Conservation (phyloP, 2,888 invertebrate genomes). For the Dromius quadrimaculatus region DNA sequence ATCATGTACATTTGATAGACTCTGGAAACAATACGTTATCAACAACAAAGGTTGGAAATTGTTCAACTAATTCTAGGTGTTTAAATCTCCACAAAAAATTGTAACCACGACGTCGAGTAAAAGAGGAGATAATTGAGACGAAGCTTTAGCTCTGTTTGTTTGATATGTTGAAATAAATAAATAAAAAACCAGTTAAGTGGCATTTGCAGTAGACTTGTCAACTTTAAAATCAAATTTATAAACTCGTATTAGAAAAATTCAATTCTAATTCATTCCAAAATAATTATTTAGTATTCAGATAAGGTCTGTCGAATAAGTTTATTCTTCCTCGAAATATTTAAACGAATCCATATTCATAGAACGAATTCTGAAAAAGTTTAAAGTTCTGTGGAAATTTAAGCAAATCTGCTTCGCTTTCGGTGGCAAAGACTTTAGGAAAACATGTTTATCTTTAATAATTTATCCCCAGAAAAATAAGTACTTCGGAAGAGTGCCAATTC, state of each 20-base stretch:
- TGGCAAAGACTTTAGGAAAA: slow-evolving; percentile 3
- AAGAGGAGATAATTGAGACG: too few relatives aligned
- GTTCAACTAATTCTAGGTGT: too few relatives aligned
- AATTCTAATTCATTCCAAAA: too few relatives aligned
- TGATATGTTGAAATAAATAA: neutral
- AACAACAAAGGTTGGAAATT: too few relatives aligned
- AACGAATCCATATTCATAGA: slow-evolving; percentile 17
- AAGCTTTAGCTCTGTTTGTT: neutral
- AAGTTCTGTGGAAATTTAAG: slow-evolving; percentile 1
- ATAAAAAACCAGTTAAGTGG: neutral
- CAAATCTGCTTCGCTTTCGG: neutral
- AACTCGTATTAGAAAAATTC: too few relatives aligned
- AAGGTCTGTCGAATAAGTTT: neutral
- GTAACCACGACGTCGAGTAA: too few relatives aligned
- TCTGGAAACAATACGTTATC: too few relatives aligned
- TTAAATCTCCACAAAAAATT: too few relatives aligned
- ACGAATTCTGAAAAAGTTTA: slow-evolving; percentile 2
- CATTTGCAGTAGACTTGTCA: neutral
- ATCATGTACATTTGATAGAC: too few relatives aligned
- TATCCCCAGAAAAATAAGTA: neutral
- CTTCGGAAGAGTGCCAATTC: neutral
- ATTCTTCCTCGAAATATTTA: neutral
- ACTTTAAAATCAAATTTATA: too few relatives aligned
- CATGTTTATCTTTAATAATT: slow-evolving; percentile 15
- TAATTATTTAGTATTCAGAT: slow-evolving; percentile 4